A percentile compares a stretch with the other conserved stretches of the same genome.
Conservation (phyloP, 2,113 vertebrate species). For the Triplophysa dalaica region DNA sequence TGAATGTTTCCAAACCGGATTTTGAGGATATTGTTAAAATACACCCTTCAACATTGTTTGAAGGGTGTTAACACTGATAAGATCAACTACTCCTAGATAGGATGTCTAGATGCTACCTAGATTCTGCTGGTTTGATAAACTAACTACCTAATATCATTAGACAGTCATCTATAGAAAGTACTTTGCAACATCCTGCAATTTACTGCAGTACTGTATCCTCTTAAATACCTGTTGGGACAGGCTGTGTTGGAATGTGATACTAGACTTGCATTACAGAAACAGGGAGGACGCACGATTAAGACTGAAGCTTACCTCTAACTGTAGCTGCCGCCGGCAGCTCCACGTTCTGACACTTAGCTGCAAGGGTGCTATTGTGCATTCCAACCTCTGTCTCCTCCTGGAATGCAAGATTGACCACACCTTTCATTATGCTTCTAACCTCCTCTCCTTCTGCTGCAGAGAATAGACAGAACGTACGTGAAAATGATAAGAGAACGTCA, state of each 20-base stretch:
- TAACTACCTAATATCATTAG: neutral
- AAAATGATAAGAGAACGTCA: conserved; percentile 35
- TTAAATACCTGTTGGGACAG: conserved; percentile 67
- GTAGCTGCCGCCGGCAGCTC: conserved; percentile 80
- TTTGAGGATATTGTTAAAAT: too few relatives aligned
- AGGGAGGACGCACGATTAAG: conserved; percentile 74
- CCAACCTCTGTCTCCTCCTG: conserved; percentile 38
- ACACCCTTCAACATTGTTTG: too few relatives aligned
- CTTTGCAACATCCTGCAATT: conserved; percentile 4
- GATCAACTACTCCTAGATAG: too few relatives aligned
- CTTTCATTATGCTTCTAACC: conserved; percentile 73
- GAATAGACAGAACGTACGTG: conserved; percentile 1
- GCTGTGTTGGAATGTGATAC: conserved; percentile 67
- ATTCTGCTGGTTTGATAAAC: neutral
- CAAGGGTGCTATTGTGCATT: conserved; percentile 83
- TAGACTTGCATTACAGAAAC: conserved; percentile 69
- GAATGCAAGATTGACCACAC: conserved; percentile 84
- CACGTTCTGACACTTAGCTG: conserved; percentile 83
- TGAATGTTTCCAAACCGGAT: too few relatives aligned
- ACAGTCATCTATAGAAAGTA: neutral
- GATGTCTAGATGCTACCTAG: neutral
- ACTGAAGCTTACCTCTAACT: conserved; percentile 90
- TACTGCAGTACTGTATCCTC: neutral
- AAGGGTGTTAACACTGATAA: too few relatives aligned
- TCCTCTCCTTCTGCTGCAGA: conserved; percentile 50